Evolutionary conservation across 1,140 invertebrate genomes (phyloP).

Genomic region (Ceratosolen fusciceps): DNA sequence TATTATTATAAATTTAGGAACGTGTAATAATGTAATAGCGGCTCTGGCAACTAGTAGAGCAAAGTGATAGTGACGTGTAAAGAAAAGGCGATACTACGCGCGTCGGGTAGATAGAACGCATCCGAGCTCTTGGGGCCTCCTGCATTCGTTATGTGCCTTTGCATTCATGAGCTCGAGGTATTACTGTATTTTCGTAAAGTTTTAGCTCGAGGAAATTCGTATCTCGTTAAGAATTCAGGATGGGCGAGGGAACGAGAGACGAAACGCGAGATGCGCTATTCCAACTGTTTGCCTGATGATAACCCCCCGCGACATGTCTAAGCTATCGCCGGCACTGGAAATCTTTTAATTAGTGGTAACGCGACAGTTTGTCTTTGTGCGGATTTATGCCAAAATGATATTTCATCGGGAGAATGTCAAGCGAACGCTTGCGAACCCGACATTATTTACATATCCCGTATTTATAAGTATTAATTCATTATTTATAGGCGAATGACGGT

Average conservation of each 20-base stretch:
- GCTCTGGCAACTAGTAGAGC: neutral
- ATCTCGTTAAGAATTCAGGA: conserved; percentile 41
- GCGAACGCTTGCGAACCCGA: neutral
- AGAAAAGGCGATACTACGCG: neutral
- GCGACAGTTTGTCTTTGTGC: neutral
- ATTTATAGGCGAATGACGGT: too few relatives aligned
- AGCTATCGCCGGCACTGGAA: neutral
- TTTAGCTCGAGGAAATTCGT: conserved; percentile 24
- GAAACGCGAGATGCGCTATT: neutral
- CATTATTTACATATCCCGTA: too few relatives aligned
- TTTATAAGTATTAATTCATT: too few relatives aligned
- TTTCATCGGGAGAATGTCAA: neutral
- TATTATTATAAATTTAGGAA: conserved; percentile 22
- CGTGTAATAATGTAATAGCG: conserved; percentile 14
- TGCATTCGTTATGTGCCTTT: conserved; percentile 28
- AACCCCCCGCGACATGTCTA: neutral
- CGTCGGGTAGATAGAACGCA: neutral
- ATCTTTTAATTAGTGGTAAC: conserved; percentile 24
- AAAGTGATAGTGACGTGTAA: neutral
- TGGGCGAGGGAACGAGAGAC: neutral
- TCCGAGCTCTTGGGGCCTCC: neutral
- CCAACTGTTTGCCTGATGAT: neutral
- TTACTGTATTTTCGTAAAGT: conserved; percentile 28
- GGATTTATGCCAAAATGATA: neutral
- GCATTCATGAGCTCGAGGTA: conserved; percentile 16